phyloP scores from a whole-genome alignment of 2,113 vertebrate genomes.

The Tangachromis dhanisi region DNA sequence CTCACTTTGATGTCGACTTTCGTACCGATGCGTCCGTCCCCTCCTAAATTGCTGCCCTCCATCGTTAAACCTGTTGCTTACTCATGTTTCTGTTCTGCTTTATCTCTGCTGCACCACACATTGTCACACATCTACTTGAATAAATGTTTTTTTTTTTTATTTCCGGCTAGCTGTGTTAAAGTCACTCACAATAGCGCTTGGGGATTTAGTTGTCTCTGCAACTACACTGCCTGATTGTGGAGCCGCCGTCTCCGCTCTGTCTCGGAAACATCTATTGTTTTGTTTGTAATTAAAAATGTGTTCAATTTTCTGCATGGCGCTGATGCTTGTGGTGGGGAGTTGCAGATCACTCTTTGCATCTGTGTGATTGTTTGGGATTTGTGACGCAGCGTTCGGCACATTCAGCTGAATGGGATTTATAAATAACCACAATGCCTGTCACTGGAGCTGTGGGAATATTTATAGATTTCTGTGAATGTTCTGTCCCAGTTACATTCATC shows the following conservation, averaged over 20 bases:
- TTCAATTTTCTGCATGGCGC: not conserved
- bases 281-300: conserved; percentile 44
- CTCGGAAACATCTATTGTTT: conserved; percentile 16
- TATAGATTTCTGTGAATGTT: conserved; percentile 30
- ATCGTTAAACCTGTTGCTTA: conserved; percentile 21
- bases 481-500: conserved; percentile 27
- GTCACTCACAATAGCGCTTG: not conserved
- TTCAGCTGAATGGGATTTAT: conserved; percentile 20
- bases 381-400: conserved; percentile 29
- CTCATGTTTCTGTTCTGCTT: conserved; percentile 14
- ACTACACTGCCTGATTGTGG: not conserved
- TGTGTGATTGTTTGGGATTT: conserved; percentile 28
- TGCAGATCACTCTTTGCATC: conserved; percentile 6
- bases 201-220: not conserved
- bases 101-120: not conserved
- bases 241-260: not conserved
- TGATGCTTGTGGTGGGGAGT: not conserved
- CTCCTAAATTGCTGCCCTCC: not conserved
- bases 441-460: conserved; percentile 28
- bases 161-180: not conserved
- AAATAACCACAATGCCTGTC: conserved; percentile 45
- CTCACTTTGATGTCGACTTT: conserved; percentile 29
- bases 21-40: not conserved
- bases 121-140: not conserved
- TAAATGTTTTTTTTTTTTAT: not conserved